Base-by-base conservation (phyloP, 1,140 invertebrate genomes). In the Drosophila chauvacae region DNA sequence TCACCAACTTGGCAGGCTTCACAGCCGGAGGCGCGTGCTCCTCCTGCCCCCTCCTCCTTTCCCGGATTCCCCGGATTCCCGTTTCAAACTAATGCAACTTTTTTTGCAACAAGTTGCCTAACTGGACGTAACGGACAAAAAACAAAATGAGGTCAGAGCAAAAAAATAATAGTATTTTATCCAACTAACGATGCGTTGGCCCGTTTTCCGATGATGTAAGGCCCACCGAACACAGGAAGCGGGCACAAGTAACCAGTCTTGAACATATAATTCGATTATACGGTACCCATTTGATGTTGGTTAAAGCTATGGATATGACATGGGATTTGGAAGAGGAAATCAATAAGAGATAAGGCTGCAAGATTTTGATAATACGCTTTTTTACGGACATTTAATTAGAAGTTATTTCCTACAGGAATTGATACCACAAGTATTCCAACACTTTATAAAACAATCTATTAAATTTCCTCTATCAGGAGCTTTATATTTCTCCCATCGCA, bases 1-100 rank as follows among this genome's bases (percentile, higher is more conserved):
- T 88, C 82, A 76, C 84, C 84, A 88, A 87, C 84, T 87, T 88
- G 71, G 77, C 84, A 88, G 83, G 83, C 84, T 87, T 86, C 83
- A 51, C 55, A 55, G 56, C 42, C 59, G 35, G 26, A 66, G 73
- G 60, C 79, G 74, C 70, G 70, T 80, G 41, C 71, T 56, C 39
- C 71, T 75, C 51, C 61, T 1, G 18, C 7, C 18, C 18, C 68
- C 58, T 16, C 13, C 58, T 51, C 50, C 57, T 39, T 70, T 44
- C 53, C 70, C 51, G 66, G 28, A 59, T 44, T 57, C 30, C 28
- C 18, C 51, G 51, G 20, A 39, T 55, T 57, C 55, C 45, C 53
- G 35, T 37, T 48, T 42, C 73, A 50, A 30, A 39, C 60, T 13
- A 75, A 75, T 56, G 60, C 69, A 71, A 41, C 28, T 71, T 56